phyloP scores from a whole-genome alignment of 1,140 invertebrate species.

The Parasteatoda tepidariorum region DNA sequence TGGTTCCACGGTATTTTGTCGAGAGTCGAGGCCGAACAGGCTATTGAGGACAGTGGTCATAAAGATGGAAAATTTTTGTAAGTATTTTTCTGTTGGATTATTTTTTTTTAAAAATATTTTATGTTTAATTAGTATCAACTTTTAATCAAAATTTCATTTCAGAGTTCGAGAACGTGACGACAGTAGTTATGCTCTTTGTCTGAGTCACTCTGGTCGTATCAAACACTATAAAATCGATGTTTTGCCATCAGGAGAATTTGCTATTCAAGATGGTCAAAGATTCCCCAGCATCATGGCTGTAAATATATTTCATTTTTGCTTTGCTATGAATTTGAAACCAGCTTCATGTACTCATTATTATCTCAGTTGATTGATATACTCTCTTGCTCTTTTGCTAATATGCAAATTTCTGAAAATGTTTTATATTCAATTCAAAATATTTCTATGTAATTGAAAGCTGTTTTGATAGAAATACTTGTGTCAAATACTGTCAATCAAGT shows the following conservation, averaged over 20 bases:
- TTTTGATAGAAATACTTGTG: no score
- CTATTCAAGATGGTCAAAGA: slow-evolving; percentile 71
- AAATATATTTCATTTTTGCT: slow-evolving; percentile 61
- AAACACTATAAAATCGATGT: slow-evolving; percentile 71
- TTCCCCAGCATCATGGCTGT: slow-evolving; percentile 72
- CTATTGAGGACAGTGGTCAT: slow-evolving; percentile 63
- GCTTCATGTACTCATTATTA: no score
- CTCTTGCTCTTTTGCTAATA: no score
- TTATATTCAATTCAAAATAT: no score
- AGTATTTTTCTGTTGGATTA: slow-evolving; percentile 35
- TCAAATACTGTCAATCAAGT: no score
- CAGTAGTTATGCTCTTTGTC: slow-evolving; percentile 68
- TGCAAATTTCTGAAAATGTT: no score
- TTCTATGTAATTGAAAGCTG: no score
- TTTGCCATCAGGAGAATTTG: slow-evolving; percentile 65
- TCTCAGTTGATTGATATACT: no score
- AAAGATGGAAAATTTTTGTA: slow-evolving; percentile 66
- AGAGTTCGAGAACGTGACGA: slow-evolving; percentile 67
- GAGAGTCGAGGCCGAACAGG: slow-evolving; percentile 63
- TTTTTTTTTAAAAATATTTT: background rate
- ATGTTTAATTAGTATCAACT: background rate
- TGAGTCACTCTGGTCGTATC: slow-evolving; percentile 68
- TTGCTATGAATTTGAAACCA: no score
- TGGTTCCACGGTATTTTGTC: slow-evolving; percentile 65
- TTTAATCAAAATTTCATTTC: background rate